Percentiles rank a stretch among this genome's conserved stretches.
Conservation (phyloP, 2,797 vertebrate species). For the Danio tinwini region DNA sequence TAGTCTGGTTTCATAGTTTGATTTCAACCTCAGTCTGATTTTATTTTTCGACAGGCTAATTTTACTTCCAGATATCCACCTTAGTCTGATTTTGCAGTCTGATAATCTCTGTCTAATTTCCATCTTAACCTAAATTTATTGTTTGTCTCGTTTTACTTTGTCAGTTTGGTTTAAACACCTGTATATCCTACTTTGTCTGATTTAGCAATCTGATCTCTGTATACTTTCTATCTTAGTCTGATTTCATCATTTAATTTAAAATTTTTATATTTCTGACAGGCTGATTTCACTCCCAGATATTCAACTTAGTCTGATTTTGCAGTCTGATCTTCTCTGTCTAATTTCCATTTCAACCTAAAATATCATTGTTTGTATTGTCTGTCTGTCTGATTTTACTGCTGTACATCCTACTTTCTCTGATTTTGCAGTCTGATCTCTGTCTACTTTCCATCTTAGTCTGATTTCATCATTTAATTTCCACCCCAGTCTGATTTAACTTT, state of each 20-base stretch:
- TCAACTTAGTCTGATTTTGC: neutral
- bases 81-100: neutral
- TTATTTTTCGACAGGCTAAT: neutral
- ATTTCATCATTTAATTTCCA: neutral
- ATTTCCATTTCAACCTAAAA: neutral
- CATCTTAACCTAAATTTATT: neutral
- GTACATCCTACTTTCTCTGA: neutral
- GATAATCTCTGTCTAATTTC: neutral
- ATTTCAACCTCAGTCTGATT: neutral
- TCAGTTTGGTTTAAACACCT: too few species aligned
- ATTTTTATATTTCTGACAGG: too few species aligned
- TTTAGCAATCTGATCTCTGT: too few species aligned
- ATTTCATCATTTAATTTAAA: neutral
- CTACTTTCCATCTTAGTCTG: neutral
- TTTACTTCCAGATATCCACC: neutral
- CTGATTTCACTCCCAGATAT: too few species aligned
- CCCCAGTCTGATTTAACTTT: neutral
- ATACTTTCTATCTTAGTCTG: too few species aligned
- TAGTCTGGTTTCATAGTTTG: neutral
- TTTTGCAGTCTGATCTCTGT: too few species aligned
- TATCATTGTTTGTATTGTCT: too few species aligned
- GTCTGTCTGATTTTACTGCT: neutral
- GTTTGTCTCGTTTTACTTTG: too few species aligned
- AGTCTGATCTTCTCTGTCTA: too few species aligned
- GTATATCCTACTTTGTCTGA: too few species aligned